phyloP scores from a whole-genome alignment of 2,888 invertebrate genomes.

The Drosophila peninsularis region DNA sequence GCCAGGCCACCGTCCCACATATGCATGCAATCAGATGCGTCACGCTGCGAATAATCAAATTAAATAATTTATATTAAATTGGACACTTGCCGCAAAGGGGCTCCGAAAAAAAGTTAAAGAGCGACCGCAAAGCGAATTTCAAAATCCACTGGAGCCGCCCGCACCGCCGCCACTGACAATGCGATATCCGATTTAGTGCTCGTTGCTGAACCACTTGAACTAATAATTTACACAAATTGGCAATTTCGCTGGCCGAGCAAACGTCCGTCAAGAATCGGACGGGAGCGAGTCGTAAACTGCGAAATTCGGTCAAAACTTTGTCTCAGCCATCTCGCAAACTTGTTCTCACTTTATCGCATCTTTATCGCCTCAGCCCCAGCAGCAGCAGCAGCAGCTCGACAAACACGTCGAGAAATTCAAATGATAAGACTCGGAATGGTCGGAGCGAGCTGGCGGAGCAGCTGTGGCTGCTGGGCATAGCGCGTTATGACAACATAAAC shows the following conservation, averaged over 20 bases:
- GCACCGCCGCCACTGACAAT: not conserved
- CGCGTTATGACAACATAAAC: constrained; percentile 81
- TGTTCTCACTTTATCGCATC: constrained; percentile 80
- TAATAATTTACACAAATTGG: constrained; percentile 80
- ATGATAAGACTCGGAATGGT: constrained; percentile 64
- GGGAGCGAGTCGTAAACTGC: constrained; percentile 55
- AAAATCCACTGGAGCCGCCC: not conserved
- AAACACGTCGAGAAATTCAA: constrained; percentile 78
- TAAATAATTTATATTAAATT: constrained; percentile 66
- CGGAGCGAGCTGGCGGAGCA: not conserved
- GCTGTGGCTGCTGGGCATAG: constrained; percentile 64
- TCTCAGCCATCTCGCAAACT: constrained; percentile 56
- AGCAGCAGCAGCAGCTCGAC: constrained; percentile 44
- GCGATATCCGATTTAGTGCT: constrained; percentile 32
- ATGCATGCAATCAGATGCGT: constrained; percentile 40
- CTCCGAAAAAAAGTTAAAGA: constrained; percentile 5
- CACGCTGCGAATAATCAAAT: constrained; percentile 58
- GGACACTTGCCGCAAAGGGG: not conserved
- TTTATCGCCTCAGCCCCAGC: constrained; percentile 71
- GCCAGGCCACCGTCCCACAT: constrained; percentile 4
- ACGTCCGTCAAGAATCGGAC: constrained; percentile 63
- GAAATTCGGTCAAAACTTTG: constrained; percentile 75
- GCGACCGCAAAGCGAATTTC: constrained; percentile 20
- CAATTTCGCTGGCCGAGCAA: constrained; percentile 68
- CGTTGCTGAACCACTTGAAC: constrained; percentile 59